These are phyloP conservation scores for Seira musarum DNA, from an alignment of 2,888 invertebrate species.

Conservation along the genomic window DNA sequence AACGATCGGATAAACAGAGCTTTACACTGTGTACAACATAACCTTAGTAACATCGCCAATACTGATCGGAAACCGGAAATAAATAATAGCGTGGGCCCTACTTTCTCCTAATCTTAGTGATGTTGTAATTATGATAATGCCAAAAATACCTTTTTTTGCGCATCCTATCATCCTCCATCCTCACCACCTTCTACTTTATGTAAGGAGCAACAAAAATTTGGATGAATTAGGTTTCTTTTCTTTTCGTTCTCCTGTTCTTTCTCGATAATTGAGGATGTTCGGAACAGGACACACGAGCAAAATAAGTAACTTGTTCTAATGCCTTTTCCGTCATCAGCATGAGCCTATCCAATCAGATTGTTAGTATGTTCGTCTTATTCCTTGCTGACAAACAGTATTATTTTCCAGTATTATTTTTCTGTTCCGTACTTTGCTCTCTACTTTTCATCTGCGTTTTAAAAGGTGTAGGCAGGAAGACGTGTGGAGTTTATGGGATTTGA, in stretches of 20 bases:
- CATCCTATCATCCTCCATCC: background rate
- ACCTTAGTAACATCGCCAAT: too few species aligned
- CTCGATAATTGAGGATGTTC: constrained; percentile 57
- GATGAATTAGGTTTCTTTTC: background rate
- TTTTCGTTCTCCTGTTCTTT: background rate
- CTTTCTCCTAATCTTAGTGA: background rate
- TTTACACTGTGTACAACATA: too few species aligned
- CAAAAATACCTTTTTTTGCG: constrained; percentile 23
- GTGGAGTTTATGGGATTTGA: background rate
- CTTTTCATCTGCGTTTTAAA: background rate
- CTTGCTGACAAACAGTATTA: background rate
- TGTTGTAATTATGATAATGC: background rate
- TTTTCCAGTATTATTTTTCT: background rate
- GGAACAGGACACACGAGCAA: constrained; percentile 45
- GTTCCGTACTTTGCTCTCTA: background rate
- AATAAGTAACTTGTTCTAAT: constrained; percentile 1
- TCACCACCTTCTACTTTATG: background rate
- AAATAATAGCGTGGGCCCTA: constrained; percentile 21
- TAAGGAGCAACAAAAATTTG: background rate
- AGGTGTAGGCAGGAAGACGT: constrained; percentile 53
- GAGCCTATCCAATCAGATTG: background rate
- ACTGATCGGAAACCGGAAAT: constrained; percentile 17
- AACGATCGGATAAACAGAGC: background rate
- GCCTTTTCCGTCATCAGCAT: constrained; percentile 6
- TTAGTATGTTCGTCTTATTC: background rate